Evolutionary conservation across 2,888 invertebrate species (phyloP).

Genomic region (Nymphalis urticae): DNA sequence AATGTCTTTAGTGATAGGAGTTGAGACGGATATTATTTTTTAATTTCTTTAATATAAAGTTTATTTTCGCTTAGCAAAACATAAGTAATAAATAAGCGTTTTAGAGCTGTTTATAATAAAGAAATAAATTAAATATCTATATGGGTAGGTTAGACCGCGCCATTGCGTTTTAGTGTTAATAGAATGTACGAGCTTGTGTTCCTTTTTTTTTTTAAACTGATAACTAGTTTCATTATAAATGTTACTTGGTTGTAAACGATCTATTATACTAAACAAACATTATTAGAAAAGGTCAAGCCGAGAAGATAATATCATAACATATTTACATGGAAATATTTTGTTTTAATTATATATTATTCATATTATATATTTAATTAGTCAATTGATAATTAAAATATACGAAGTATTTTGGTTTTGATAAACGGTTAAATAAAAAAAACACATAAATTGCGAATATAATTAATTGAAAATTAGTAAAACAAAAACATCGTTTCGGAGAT

Average conservation of each 20-base stretch:
- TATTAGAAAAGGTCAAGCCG: slow-evolving; percentile 7
- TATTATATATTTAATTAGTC: too few relatives aligned
- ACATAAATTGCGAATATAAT: too few relatives aligned
- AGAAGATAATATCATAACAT: not conserved
- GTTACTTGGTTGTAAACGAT: slow-evolving; percentile 5
- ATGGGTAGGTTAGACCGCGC: slow-evolving; percentile 58
- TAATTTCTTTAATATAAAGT: slow-evolving; percentile 31
- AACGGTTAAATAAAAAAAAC: too few relatives aligned
- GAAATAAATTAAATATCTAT: slow-evolving; percentile 72
- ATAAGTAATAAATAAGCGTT: slow-evolving; percentile 29
- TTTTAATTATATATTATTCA: not conserved
- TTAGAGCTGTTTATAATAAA: slow-evolving; percentile 50
- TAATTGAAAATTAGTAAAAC: too few relatives aligned
- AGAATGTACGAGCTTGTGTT: slow-evolving; percentile 52
- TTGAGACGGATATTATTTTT: slow-evolving; percentile 28
- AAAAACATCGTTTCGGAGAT: too few relatives aligned
- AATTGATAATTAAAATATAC: too few relatives aligned
- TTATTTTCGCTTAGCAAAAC: slow-evolving; percentile 29
- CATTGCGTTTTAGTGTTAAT: slow-evolving; percentile 75
- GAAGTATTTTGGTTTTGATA: too few relatives aligned
- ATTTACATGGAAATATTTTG: slow-evolving; percentile 3
- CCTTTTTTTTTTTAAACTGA: not conserved
- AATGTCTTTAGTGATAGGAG: slow-evolving; percentile 42
- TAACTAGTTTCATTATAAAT: not conserved
- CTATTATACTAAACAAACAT: slow-evolving; percentile 1